A percentile compares a stretch with the other conserved stretches of the same genome.
Conservation (phyloP, 2,113 vertebrate genomes). For the Cyprinodon variegatus region DNA sequence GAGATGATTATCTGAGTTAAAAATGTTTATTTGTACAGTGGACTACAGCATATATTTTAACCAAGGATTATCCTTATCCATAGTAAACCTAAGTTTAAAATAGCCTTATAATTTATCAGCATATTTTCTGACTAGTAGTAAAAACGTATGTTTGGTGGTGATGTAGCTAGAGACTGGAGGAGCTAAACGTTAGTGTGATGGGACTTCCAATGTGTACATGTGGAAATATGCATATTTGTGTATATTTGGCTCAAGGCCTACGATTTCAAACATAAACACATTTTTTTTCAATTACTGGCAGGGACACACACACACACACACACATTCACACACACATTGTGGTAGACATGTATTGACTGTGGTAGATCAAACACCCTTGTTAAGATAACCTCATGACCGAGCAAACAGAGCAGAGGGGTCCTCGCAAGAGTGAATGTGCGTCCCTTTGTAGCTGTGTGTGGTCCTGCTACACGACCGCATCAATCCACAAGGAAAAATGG, state of each 20-base stretch:
- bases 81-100: too few species aligned
- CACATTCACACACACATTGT: background rate
- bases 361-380: slow-evolving; percentile 42
- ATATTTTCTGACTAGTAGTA: too few species aligned
- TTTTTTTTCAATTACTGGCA: background rate
- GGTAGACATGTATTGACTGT: slow-evolving; percentile 15
- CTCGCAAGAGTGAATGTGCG: background rate
- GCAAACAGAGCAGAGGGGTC: slow-evolving; percentile 13
- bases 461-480: background rate
- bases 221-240: background rate
- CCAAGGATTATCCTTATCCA: too few species aligned
- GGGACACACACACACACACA: background rate
- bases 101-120: too few species aligned
- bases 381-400: slow-evolving; percentile 35
- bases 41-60: too few species aligned
- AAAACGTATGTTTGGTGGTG: too few species aligned
- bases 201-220: background rate
- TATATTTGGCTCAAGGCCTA: background rate
- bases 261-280: background rate
- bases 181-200: too few species aligned
- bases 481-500: slow-evolving; percentile 1
- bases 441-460: background rate
- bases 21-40: too few species aligned
- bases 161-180: too few species aligned
- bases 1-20: too few species aligned